phyloP scores from a whole-genome alignment of 1,140 invertebrate species.

The Drosophila sucinea region DNA sequence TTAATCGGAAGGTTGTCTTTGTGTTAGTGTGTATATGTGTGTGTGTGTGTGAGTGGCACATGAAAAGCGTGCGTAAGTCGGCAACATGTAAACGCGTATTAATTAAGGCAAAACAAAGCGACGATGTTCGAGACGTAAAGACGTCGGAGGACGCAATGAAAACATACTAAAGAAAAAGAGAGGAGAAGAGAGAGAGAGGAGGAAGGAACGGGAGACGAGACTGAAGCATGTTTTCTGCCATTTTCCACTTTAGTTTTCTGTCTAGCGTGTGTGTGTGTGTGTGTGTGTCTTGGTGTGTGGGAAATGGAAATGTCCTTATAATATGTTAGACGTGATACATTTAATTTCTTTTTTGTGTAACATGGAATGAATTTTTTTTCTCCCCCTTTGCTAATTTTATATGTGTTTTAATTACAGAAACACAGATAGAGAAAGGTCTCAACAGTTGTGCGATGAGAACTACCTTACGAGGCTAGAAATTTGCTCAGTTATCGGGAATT shows the following conservation, averaged over 20 bases:
- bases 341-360: slow-evolving; percentile 56
- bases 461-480: too few relatives aligned
- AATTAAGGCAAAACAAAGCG: slow-evolving; percentile 74
- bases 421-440: slow-evolving; percentile 4
- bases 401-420: slow-evolving; percentile 47
- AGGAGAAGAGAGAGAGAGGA: not conserved
- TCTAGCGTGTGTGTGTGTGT: not conserved
- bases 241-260: slow-evolving; percentile 22
- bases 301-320: slow-evolving; percentile 63
- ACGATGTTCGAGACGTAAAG: slow-evolving; percentile 44
- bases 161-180: slow-evolving; percentile 49
- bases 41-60: slow-evolving; percentile 16
- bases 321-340: slow-evolving; percentile 63
- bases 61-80: slow-evolving; percentile 57
- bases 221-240: slow-evolving; percentile 50
- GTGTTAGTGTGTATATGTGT: slow-evolving; percentile 3
- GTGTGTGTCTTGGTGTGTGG: slow-evolving; percentile 9
- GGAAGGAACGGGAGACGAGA: not conserved
- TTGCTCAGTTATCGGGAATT: too few relatives aligned
- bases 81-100: slow-evolving; percentile 72
- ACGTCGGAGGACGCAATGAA: slow-evolving; percentile 32
- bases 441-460: not conserved
- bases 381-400: slow-evolving; percentile 37
- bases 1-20: not conserved
- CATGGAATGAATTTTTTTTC: slow-evolving; percentile 22